phyloP scores from a whole-genome alignment of 1,140 invertebrate species.

The Listronotus oregonensis region DNA sequence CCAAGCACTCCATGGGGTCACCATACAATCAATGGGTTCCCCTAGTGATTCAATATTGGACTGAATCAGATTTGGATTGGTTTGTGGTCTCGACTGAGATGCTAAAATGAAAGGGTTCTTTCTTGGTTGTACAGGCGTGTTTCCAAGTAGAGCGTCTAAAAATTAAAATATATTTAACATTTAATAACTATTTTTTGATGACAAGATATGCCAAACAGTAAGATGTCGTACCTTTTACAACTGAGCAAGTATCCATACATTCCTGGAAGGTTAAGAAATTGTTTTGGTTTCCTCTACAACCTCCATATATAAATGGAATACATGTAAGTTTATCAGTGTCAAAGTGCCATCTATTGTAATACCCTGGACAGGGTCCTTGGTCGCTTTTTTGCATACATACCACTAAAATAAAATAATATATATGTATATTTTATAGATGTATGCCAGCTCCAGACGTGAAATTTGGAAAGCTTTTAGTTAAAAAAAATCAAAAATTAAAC shows the following conservation, averaged over 20 bases:
- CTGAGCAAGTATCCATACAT: conserved; percentile 73
- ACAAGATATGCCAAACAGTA: background rate
- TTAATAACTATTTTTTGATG: background rate
- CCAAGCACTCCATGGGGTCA: conserved; percentile 78
- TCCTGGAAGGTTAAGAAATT: conserved; percentile 82
- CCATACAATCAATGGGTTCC: conserved; percentile 63
- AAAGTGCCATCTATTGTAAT: conserved; percentile 83
- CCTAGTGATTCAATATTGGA: conserved; percentile 5
- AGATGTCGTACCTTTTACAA: conserved; percentile 61
- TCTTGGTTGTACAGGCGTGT: background rate
- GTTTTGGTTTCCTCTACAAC: conserved; percentile 88
- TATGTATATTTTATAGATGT: conserved; percentile 10
- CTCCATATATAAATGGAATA: conserved; percentile 82
- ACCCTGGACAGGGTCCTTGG: conserved; percentile 80
- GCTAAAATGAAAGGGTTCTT: background rate
- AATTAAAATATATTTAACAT: background rate
- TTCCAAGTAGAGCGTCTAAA: conserved; percentile 41
- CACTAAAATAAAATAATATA: conserved; percentile 61
- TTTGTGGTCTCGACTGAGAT: conserved; percentile 6
- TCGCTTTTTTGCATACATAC: conserved; percentile 77
- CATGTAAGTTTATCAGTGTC: conserved; percentile 74
- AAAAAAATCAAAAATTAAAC: too few species aligned
- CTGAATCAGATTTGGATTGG: conserved; percentile 12
- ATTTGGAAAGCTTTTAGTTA: too few species aligned
- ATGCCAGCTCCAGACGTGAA: too few species aligned